phyloP scores from a whole-genome alignment of 2,113 vertebrate species.

The Oophaga pumilio region DNA sequence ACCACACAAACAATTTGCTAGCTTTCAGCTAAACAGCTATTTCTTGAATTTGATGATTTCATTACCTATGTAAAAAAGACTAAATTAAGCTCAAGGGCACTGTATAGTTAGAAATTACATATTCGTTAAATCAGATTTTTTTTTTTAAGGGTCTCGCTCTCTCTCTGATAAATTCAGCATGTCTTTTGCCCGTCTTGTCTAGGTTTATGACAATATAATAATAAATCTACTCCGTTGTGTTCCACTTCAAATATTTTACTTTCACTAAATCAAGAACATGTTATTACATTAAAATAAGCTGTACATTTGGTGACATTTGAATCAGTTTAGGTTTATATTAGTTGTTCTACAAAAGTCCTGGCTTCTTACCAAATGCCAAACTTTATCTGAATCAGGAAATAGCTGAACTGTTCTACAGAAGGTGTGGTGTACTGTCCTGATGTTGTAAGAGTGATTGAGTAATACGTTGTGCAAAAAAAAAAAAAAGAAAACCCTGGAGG shows the following conservation, averaged over 20 bases:
- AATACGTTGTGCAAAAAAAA: neutral
- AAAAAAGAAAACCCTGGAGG: constrained; percentile 1
- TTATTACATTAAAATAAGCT: neutral
- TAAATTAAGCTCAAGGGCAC: too few species aligned
- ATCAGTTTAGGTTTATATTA: too few species aligned
- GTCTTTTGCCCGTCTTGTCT: too few species aligned
- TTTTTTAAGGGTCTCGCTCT: too few species aligned
- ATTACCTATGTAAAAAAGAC: too few species aligned
- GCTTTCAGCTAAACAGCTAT: too few species aligned
- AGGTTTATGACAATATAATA: too few species aligned
- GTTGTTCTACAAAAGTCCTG: neutral
- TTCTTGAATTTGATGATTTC: too few species aligned
- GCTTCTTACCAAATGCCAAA: neutral
- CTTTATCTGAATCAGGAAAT: neutral
- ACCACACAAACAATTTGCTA: too few species aligned
- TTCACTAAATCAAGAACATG: neutral
- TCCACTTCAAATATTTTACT: neutral
- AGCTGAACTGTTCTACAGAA: neutral
- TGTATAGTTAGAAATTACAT: too few species aligned
- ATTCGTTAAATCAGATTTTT: too few species aligned
- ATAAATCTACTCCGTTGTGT: neutral
- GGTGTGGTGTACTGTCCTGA: neutral
- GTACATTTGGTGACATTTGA: neutral
- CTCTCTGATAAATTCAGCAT: too few species aligned
- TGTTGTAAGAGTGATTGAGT: constrained; percentile 15